These are phyloP conservation scores for Trichonephila clavata DNA, from an alignment of 1,140 invertebrate species.

Conservation along the genomic window DNA sequence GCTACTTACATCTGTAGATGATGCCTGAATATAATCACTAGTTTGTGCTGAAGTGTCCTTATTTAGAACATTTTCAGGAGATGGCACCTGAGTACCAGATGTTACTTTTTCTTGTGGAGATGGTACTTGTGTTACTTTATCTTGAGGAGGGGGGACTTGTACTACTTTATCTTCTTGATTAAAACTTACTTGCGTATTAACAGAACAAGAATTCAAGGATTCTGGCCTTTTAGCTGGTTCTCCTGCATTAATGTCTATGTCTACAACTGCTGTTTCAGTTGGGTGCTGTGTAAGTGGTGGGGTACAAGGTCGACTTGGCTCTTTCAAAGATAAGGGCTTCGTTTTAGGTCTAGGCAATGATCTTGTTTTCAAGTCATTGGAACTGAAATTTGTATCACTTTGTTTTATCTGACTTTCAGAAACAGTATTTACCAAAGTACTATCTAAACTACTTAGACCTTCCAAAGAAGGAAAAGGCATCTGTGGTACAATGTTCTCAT, in stretches of 20 bases:
- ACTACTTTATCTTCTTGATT: slow-evolving; percentile 53
- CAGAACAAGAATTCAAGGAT: slow-evolving; percentile 38
- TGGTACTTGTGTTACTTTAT: slow-evolving; percentile 62
- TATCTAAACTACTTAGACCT: slow-evolving; percentile 62
- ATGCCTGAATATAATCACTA: slow-evolving; percentile 50
- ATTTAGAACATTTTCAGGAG: slow-evolving; percentile 60
- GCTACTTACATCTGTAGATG: slow-evolving; percentile 53
- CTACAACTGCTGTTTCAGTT: slow-evolving; percentile 40
- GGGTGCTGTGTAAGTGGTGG: slow-evolving; percentile 19
- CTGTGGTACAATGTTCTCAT: slow-evolving; percentile 74
- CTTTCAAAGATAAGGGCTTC: slow-evolving; percentile 57
- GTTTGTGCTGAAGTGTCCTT: slow-evolving; percentile 70
- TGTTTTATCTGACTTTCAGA: not conserved
- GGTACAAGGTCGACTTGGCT: slow-evolving; percentile 35
- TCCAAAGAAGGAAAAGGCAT: slow-evolving; percentile 73
- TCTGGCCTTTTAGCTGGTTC: slow-evolving; percentile 55
- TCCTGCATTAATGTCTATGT: slow-evolving; percentile 57
- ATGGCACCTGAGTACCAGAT: slow-evolving; percentile 50
- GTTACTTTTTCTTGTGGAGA: slow-evolving; percentile 71
- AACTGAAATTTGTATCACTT: slow-evolving; percentile 9
- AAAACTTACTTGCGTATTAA: slow-evolving; percentile 47
- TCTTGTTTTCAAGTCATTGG: slow-evolving; percentile 57
- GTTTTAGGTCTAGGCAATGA: slow-evolving; percentile 72
- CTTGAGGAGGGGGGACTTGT: slow-evolving; percentile 60
- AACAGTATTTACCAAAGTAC: not conserved